Base-by-base conservation (phyloP, 2,888 invertebrate species). In the Lithophane semibrunnea region DNA sequence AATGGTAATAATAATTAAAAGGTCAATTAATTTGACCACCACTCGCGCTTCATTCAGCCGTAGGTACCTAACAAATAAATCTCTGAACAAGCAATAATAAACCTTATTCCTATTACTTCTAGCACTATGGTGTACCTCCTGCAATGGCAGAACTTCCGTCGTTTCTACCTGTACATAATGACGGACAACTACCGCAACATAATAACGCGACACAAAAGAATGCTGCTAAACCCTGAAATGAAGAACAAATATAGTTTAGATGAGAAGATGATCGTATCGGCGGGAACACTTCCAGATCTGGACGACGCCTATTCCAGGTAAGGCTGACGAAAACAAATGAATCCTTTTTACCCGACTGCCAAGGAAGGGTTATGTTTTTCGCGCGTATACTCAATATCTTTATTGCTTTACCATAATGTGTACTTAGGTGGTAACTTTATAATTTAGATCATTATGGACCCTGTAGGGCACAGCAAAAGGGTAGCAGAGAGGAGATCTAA, bases 161-260 rank as follows among this genome's bases (percentile, higher is more conserved):
- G 99, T 4, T 98, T 98, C 91, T 99, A 99, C 94, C 96, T 99
- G 77, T 99, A 98, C 94, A 98, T 98, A 79, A 99, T 99, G 98
- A 99, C 99, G 0, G 99, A 99, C 93, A 99, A 99, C 93, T 98
- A 99, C 93, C 98, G 98, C 88, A 98, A 98, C 91, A 98, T 99
- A 79, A 98, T 99, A 86, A 97, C 98, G n/a, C 97, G 98, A 73
- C 99, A 99, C 94, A 98, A 98, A 89, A 97, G 98, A 85, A 97
- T 98, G 78, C 94, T 99, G 73, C 96, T 99, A 68, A 97, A 97
- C 37, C 97, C 98, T 64, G 98, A 98, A 66, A 97, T 98, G 29
- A 98, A 98, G 92, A 97, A 96, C 75, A 97, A 97, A 76, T 97
- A 97, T 92, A 97, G 97, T 84, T 96, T 99, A 69, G 98, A 98